Base-by-base conservation (phyloP, 2,797 vertebrate genomes). In the Gobionotothen gibberifrons region DNA sequence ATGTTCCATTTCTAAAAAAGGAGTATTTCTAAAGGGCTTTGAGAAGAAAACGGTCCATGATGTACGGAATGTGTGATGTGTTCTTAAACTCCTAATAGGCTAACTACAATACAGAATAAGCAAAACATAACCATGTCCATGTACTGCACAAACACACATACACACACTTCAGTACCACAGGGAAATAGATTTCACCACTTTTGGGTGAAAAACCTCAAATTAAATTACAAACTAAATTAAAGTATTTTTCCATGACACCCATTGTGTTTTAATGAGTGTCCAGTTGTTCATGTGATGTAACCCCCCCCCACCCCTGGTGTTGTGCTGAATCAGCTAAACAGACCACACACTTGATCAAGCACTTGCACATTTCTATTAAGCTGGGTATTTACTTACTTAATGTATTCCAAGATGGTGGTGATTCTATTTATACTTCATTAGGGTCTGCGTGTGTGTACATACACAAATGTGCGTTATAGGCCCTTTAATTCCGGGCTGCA, bases 1-100 rank as follows among this genome's bases (percentile, higher is more conserved):
- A 66, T 63, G 48, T 49, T 57, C 0, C 7, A 7, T 69, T 67
- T 69, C 11, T 49, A 29, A 63, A 19, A 75, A 71, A 62, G 9
- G 5, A 43, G 29, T n/a, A 19, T 61, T 56, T 36, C 17, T 53
- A 6, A 63, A 43, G 14, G 36, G 29, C 2, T 61, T 22, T 56
- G 16, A 14, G n/a, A 49, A 14, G 9, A 53, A 39, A 53, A 59
- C 46, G 22, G 3, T 61, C 69, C 65, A 60, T 29, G 21, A 56
- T 46, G 39, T 4, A 13, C 43, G 9, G 52, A 17, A 42, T 16
- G 22, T 42, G n/a, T 12, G 36, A 21, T 49, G 9, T 19, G 21
- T 51, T 14, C 29, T 53, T 58, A 2, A 47, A 54, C 48, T 63
- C 19, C 8, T 3, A 19, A 54, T 4, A 52, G 55, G 56, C 40